phyloP scores from a whole-genome alignment of 2,888 invertebrate genomes.

The Cephus runcator region DNA sequence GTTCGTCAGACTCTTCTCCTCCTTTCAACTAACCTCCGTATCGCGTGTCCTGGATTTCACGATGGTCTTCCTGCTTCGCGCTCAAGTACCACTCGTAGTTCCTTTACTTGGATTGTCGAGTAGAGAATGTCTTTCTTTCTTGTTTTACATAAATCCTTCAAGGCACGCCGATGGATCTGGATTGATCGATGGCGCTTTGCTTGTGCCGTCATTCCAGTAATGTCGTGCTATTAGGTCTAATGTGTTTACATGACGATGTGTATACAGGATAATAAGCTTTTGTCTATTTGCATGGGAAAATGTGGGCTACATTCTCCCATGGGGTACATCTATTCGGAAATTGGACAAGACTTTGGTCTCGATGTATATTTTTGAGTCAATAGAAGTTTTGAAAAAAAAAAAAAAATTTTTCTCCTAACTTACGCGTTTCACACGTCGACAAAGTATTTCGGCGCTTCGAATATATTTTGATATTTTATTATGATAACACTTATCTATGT shows the following conservation, averaged over 20 bases:
- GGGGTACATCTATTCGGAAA: neutral
- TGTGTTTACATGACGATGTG: neutral
- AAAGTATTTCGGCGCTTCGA: neutral
- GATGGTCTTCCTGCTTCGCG: constrained; percentile 23
- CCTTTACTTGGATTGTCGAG: neutral
- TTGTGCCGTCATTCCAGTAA: neutral
- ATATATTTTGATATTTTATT: neutral
- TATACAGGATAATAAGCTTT: neutral
- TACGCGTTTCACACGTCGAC: neutral
- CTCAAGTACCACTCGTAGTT: neutral
- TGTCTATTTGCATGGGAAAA: neutral
- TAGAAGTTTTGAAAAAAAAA: neutral
- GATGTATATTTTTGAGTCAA: neutral
- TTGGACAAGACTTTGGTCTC: neutral
- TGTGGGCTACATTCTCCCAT: neutral
- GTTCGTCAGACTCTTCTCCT: neutral
- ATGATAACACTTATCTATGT: neutral
- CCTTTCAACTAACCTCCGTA: neutral
- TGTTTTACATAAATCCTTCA: neutral
- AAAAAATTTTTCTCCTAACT: no score
- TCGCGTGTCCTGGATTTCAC: neutral
- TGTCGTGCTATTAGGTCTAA: neutral
- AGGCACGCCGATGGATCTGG: neutral
- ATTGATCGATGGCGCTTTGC: constrained; percentile 1
- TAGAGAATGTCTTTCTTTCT: neutral